Conservation (phyloP, 1,140 invertebrate genomes). For the Grapholita molesta region DNA sequence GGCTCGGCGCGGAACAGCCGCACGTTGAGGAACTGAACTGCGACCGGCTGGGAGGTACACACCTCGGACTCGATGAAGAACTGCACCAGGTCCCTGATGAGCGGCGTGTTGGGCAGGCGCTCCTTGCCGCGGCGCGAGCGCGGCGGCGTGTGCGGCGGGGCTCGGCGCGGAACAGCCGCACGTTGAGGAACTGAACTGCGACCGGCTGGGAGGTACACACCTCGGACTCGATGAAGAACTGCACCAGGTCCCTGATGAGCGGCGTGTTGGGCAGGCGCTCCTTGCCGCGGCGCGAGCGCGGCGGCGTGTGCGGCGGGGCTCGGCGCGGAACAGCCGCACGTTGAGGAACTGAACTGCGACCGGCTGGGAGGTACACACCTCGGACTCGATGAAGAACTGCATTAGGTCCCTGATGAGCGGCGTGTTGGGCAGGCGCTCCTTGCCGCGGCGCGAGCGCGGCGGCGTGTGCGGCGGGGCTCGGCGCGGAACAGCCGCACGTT, state of each 20-base stretch:
- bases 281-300: slow-evolving; percentile 92
- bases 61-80: slow-evolving; percentile 99
- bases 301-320: slow-evolving; percentile 82
- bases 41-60: too few relatives aligned
- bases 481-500: slow-evolving; percentile 84
- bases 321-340: slow-evolving; percentile 92
- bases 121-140: slow-evolving; percentile 93
- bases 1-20: too few relatives aligned
- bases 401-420: slow-evolving; percentile 97
- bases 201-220: neutral
- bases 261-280: slow-evolving; percentile 94
- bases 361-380: slow-evolving; percentile 80
- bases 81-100: slow-evolving; percentile 96
- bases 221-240: slow-evolving; percentile 75
- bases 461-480: slow-evolving; percentile 83
- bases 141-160: slow-evolving; percentile 81
- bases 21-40: too few relatives aligned
- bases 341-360: slow-evolving; percentile 99
- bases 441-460: slow-evolving; percentile 90
- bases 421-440: slow-evolving; percentile 92
- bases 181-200: slow-evolving; percentile 93
- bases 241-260: slow-evolving; percentile 96
- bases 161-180: slow-evolving; percentile 93
- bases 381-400: slow-evolving; percentile 99
- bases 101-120: slow-evolving; percentile 94